Conservation (phyloP, 2,888 invertebrate species). For the Lithophane leautieri region DNA sequence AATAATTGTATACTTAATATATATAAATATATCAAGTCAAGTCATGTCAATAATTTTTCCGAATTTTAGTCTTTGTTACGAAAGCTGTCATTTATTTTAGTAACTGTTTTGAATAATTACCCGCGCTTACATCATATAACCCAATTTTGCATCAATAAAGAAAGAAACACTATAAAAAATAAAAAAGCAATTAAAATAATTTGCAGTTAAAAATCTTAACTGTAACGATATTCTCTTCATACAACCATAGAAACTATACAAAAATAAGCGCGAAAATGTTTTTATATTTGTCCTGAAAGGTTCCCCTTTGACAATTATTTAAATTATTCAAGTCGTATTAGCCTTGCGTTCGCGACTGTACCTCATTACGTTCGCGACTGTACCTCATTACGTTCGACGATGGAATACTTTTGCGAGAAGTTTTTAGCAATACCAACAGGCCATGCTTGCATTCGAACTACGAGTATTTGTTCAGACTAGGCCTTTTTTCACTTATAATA, state of each 20-base stretch:
- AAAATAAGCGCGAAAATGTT: slow-evolving; percentile 11
- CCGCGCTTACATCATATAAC: neutral
- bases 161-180: neutral
- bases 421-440: slow-evolving; percentile 25
- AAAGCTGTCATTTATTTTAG: too few species aligned
- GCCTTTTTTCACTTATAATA: neutral
- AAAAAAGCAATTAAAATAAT: too few species aligned
- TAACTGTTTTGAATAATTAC: too few species aligned
- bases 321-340: slow-evolving; percentile 11
- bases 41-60: too few species aligned
- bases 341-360: slow-evolving; percentile 39
- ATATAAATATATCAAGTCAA: too few species aligned
- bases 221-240: neutral
- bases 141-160: neutral
- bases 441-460: slow-evolving; percentile 15
- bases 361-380: slow-evolving; percentile 50
- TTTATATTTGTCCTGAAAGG: slow-evolving; percentile 14
- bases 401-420: slow-evolving; percentile 27
- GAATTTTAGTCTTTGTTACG: too few species aligned
- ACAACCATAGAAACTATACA: neutral
- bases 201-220: neutral
- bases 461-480: slow-evolving; percentile 1
- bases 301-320: slow-evolving; percentile 41
- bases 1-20: too few species aligned
- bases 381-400: slow-evolving; percentile 50